Conservation (phyloP, 2,888 invertebrate species). For the Heliconius hortense region DNA sequence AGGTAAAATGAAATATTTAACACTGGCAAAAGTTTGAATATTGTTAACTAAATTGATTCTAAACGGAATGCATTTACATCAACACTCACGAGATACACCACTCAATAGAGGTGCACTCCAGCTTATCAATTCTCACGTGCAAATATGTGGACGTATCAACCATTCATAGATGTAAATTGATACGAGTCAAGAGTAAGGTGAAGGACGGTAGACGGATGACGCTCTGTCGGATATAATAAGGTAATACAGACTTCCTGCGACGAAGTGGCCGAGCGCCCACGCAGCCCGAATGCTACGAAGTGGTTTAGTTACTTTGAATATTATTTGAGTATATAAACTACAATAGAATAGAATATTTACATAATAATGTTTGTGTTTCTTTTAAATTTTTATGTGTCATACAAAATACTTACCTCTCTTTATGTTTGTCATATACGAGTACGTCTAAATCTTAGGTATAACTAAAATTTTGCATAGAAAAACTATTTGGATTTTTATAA, state of each 20-base stretch:
- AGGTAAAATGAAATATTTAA: not conserved
- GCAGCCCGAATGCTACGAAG: slow-evolving; percentile 34
- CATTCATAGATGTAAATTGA: slow-evolving; percentile 23
- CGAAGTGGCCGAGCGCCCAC: slow-evolving; percentile 57
- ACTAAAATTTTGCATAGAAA: not conserved
- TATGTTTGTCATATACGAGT: not conserved
- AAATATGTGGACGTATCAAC: slow-evolving; percentile 10
- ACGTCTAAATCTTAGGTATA: not conserved
- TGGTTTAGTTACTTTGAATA: slow-evolving; percentile 10
- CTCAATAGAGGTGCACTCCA: slow-evolving; percentile 8
- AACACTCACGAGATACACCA: not conserved
- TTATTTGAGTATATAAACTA: not conserved
- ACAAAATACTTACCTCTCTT: not conserved
- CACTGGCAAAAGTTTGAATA: not conserved
- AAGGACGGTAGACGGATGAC: slow-evolving; percentile 56
- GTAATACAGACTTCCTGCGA: slow-evolving; percentile 74
- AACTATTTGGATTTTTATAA: not conserved
- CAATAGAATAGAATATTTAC: too few species aligned
- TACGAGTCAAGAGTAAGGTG: slow-evolving; percentile 43
- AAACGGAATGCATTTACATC: not conserved
- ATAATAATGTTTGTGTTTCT: not conserved
- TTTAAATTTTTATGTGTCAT: not conserved
- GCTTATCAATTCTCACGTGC: slow-evolving; percentile 16
- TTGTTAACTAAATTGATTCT: not conserved
- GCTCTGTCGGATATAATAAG: slow-evolving; percentile 75